Percentiles rank a stretch among this genome's conserved stretches.
Evolutionary conservation across 92 coral and sea anemone genomes (phyloP).

Genomic region (Anthopleura xanthogrammica): DNA sequence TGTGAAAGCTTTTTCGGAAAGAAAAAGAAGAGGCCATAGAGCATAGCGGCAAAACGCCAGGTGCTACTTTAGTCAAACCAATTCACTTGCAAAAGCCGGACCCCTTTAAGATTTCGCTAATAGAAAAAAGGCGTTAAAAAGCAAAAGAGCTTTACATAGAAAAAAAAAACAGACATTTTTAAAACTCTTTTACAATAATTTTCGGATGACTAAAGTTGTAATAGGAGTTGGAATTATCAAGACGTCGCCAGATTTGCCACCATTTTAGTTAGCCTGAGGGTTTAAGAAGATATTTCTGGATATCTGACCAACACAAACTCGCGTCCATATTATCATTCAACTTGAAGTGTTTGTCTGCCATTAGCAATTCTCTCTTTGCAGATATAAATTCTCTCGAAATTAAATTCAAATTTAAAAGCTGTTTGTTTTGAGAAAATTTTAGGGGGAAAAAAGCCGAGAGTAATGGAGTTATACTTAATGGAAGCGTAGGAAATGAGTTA

Average conservation of each 20-base stretch:
- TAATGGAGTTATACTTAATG: background rate
- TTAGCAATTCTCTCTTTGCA: background rate
- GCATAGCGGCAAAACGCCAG: too few relatives aligned
- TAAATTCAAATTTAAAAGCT: background rate
- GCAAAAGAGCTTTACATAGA: too few relatives aligned
- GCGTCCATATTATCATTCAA: background rate
- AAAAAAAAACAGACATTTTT: too few relatives aligned
- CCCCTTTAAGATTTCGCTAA: too few relatives aligned
- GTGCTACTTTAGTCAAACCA: too few relatives aligned
- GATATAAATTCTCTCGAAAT: background rate
- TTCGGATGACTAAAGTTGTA: background rate
- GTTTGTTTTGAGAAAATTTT: background rate
- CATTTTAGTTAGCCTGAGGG: background rate
- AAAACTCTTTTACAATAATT: too few relatives aligned
- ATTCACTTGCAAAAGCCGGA: too few relatives aligned
- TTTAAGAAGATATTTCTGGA: background rate
- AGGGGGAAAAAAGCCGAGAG: background rate
- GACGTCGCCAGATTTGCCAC: background rate
- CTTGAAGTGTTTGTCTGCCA: background rate
- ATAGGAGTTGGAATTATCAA: background rate
- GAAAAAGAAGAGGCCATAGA: too few relatives aligned
- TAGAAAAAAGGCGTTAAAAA: too few relatives aligned
- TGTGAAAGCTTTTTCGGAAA: too few relatives aligned
- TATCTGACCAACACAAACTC: background rate
- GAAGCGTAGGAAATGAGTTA: background rate